These are phyloP conservation scores for Ardeotis arabs DNA, from an alignment of 2,113 vertebrate species.

Conservation along the genomic window DNA sequence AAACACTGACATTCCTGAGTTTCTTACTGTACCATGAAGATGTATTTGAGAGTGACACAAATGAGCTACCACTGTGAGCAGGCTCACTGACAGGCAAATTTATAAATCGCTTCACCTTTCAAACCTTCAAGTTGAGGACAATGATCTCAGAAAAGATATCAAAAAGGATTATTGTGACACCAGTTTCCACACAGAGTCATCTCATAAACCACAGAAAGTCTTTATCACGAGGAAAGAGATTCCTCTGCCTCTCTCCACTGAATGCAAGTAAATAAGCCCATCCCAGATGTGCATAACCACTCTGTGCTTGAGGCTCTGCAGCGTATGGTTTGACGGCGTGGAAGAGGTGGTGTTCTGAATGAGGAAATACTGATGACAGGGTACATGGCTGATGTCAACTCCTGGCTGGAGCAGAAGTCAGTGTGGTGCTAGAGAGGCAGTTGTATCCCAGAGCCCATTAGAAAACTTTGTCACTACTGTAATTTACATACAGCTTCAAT, in stretches of 20 bases:
- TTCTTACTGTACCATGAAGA: slow-evolving; percentile 10
- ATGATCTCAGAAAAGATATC: neutral
- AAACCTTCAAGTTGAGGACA: neutral
- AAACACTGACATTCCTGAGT: neutral
- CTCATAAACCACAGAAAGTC: neutral
- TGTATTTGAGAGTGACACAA: slow-evolving; percentile 21
- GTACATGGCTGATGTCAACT: accelerated
- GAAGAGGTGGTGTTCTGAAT: neutral
- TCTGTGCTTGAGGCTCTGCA: neutral
- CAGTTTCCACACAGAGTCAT: neutral
- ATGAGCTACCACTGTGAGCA: neutral
- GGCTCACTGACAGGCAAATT: neutral
- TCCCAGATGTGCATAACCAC: neutral
- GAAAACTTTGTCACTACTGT: neutral
- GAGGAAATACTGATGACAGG: neutral
- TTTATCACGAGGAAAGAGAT: neutral
- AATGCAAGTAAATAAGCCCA: neutral
- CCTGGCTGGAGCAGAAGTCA: neutral
- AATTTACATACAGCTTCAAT: neutral
- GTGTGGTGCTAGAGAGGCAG: neutral
- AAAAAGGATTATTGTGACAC: neutral
- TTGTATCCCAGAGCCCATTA: neutral
- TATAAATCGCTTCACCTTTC: slow-evolving; percentile 15
- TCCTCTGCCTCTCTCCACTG: neutral
- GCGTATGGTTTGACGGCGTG: accelerated